Base-by-base conservation (phyloP, 2,797 vertebrate species). In the Lepilemur septentrionalis region DNA sequence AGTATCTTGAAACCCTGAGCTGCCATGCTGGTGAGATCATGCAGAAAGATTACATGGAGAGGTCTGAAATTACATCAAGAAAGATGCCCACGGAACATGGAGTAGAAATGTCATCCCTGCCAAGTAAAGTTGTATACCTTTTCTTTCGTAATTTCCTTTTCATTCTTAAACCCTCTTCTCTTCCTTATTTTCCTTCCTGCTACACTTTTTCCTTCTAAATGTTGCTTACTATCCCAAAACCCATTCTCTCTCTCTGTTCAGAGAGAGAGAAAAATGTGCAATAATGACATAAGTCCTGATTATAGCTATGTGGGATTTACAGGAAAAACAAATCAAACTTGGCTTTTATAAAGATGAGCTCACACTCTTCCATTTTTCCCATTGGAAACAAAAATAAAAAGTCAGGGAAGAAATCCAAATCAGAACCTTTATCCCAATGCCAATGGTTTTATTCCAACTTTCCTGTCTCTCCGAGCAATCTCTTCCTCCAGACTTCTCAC, bases 381-480 rank as follows among this genome's bases (percentile, higher is more conserved):
- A 55, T 11, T 83, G 35, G 59, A 89, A 95, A 91, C 65, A 48
- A 92, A 59, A 69, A 67, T 50, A 90, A 86, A 94, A 92, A 79
- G 13, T 61, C 65, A 78, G 69, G 85, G 78, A 93, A 90, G 63
- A 65, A 91, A 93, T 94, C 85, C 93, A 96, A 87, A 94, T 86
- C 61, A 48, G 50, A 91, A 72, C 18, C 46, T 96, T 97, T 94
- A 96, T 90, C 41, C 28, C 28, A 46, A n/a, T 89, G 67, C 94
- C 88, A 97, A 70, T 85, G 83, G 93, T 86, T 82, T 85, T 48
- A 75, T 94, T 75, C 32, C 55, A 89, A 61, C 57, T 75, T 59
- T 57, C 25, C 13, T 92, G 22, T 41, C 17, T 88, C 22, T 95
- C 63, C 63, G 52, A 94, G 63, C 23, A 83, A 81, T 88, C 15